Evolutionary conservation across 2,797 vertebrate species (phyloP).

Genomic region (Anguilla pacifica): DNA sequence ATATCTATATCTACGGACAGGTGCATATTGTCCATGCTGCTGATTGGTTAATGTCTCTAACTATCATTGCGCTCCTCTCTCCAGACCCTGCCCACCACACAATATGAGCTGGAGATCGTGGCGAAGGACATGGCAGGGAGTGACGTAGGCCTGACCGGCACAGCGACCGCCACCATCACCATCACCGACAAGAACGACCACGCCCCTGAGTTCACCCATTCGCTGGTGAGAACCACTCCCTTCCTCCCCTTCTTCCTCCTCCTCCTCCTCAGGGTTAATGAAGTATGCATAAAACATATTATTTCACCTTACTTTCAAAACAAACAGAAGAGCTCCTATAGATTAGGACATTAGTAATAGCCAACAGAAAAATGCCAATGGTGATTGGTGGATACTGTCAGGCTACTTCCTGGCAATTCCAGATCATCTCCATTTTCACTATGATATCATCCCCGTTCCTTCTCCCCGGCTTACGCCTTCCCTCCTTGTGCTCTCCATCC

Average conservation of each 20-base stretch:
- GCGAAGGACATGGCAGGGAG: conserved; percentile 95
- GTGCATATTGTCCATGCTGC: conserved; percentile 26
- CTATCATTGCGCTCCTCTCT: conserved; percentile 35
- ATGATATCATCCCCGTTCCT: neutral
- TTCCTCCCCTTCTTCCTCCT: neutral
- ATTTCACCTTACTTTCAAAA: neutral
- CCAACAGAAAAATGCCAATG: neutral
- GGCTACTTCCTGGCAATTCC: neutral
- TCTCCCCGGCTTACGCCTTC: neutral
- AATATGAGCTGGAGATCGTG: conserved; percentile 91
- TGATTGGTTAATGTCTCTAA: conserved; percentile 38
- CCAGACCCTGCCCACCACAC: conserved; percentile 89
- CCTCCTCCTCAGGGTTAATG: neutral
- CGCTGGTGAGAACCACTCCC: conserved; percentile 58
- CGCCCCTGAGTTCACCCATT: conserved; percentile 91
- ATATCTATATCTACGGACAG: neutral
- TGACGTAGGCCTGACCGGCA: conserved; percentile 90
- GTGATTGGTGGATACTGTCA: neutral
- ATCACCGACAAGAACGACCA: conserved; percentile 98
- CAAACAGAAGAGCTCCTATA: neutral
- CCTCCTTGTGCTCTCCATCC: conserved; percentile 6
- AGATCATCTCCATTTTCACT: neutral
- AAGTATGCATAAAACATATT: neutral
- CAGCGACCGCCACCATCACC: conserved; percentile 91
- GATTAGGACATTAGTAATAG: neutral